Evolutionary conservation across 1,140 invertebrate genomes (phyloP), one percentile per base, ranked within the genome.

Genomic region (Polypedilum pembai): DNA sequence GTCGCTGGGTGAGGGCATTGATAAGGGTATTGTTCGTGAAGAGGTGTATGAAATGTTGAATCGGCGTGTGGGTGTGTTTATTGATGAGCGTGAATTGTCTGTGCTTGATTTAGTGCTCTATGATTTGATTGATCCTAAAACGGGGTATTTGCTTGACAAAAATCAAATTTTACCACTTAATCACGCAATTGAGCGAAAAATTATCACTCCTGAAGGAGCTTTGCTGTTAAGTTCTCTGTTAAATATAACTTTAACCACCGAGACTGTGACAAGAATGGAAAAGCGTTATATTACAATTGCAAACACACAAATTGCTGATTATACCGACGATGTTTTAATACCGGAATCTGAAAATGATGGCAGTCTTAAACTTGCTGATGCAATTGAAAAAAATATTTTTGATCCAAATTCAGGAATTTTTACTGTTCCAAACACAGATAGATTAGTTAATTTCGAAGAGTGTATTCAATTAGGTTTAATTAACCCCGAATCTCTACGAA

Each of bases 11-110:
- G 87, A 91, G 75, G 90, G 88, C 8, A 86, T 88, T 18, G 84
- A 88, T 76, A 85, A 86, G 56, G 87, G 87, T 66, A 84, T 90
- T 74, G 88, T 91, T 41, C 86, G 90, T 76, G 86, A 88, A 8
- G 91, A 94, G 83, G 89, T 95, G 3, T 87, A 90, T 79, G 91
- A 95, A 83, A 93, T 94, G 88, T 85, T 95, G 75, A 91, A 88
- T 79, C 87, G 89, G 40, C 88, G 89, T 74, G 90, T 95, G 79
- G 94, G 94, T 45, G 88, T 96, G 21, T 87, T 87, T 73, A 79
- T 79, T 73, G 79, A 78, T 82, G 85, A 87, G 73, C 89, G 88
- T 8, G 93, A 96, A 82, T 82, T 96, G 12, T 90, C 86, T 74
- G 89, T 96, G 8, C 84, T 98, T 73, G 91, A 96, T 82, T 91